phyloP scores from a whole-genome alignment of 2,113 vertebrate genomes.

The Nanorana parkeri region DNA sequence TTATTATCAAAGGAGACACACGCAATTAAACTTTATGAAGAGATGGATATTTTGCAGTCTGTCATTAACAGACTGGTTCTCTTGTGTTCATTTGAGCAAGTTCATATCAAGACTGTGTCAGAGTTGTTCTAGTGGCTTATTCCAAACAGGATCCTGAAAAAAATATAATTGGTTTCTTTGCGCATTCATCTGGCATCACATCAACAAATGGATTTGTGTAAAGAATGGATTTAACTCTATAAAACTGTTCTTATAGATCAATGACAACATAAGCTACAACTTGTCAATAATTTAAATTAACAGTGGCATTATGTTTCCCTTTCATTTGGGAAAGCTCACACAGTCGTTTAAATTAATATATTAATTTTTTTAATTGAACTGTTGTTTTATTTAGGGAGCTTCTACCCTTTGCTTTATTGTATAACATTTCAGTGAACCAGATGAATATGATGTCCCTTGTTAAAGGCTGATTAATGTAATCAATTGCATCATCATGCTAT shows the following conservation, averaged over 20 bases:
- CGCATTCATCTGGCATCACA: slow-evolving; percentile 22
- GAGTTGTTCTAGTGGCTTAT: slow-evolving; percentile 13
- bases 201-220: slow-evolving; percentile 33
- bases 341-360: slow-evolving; percentile 4
- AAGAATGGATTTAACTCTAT: slow-evolving; percentile 32
- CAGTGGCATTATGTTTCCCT: not conserved
- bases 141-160: slow-evolving; percentile 38
- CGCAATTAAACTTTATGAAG: slow-evolving; percentile 58
- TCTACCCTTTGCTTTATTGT: slow-evolving; percentile 35
- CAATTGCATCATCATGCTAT: slow-evolving; percentile 39
- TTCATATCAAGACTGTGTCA: not conserved
- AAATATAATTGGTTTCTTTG: slow-evolving; percentile 54
- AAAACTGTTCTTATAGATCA: slow-evolving; percentile 19
- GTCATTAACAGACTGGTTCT: slow-evolving; percentile 54
- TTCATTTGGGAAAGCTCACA: slow-evolving; percentile 20
- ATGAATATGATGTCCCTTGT: slow-evolving; percentile 8
- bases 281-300: slow-evolving; percentile 22
- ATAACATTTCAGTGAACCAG: slow-evolving; percentile 33
- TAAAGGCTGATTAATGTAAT: slow-evolving; percentile 38
- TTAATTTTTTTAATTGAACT: slow-evolving; percentile 35
- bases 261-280: not conserved
- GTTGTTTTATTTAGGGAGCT: slow-evolving; percentile 20
- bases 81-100: slow-evolving; percentile 45
- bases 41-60: slow-evolving; percentile 33
- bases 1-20: slow-evolving; percentile 61